phyloP scores from a whole-genome alignment of 2,797 vertebrate species.

The Arnoldichthys spilopterus region DNA sequence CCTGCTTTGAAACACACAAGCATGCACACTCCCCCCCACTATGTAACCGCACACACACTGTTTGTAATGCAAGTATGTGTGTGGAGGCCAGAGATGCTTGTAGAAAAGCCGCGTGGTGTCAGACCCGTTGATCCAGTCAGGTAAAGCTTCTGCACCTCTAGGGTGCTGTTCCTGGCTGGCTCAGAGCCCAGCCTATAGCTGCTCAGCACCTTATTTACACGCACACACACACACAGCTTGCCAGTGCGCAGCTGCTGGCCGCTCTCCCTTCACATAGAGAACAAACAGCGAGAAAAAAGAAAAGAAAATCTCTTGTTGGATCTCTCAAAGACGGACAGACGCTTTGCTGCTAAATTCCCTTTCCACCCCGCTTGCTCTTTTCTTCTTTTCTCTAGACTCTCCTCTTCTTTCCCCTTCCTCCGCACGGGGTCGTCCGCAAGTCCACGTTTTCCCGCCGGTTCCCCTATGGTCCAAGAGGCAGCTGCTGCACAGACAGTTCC shows the following conservation, averaged over 20 bases:
- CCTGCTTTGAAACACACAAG: neutral
- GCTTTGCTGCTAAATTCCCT: neutral
- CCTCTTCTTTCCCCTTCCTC: constrained; percentile 7
- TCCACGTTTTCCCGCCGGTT: constrained; percentile 30
- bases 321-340: neutral
- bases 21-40: neutral
- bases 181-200: constrained; percentile 44
- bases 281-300: neutral
- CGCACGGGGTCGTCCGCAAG: constrained; percentile 36
- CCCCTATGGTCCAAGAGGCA: constrained; percentile 32
- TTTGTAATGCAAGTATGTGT: neutral
- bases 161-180: constrained; percentile 60
- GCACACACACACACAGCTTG: constrained; percentile 36
- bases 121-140: constrained; percentile 62
- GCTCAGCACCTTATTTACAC: constrained; percentile 52
- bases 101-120: constrained; percentile 56
- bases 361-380: constrained; percentile 19
- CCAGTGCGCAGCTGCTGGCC: constrained; percentile 39
- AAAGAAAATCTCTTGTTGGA: constrained; percentile 4
- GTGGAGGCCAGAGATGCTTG: constrained; percentile 21
- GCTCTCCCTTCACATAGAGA: neutral
- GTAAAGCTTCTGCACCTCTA: constrained; percentile 62
- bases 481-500: constrained; percentile 49
- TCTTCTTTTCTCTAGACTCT: constrained; percentile 37
- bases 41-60: neutral